These are phyloP conservation scores for Pteropus rufus DNA, from an alignment of 2,797 vertebrate species.

Conservation along the genomic window DNA sequence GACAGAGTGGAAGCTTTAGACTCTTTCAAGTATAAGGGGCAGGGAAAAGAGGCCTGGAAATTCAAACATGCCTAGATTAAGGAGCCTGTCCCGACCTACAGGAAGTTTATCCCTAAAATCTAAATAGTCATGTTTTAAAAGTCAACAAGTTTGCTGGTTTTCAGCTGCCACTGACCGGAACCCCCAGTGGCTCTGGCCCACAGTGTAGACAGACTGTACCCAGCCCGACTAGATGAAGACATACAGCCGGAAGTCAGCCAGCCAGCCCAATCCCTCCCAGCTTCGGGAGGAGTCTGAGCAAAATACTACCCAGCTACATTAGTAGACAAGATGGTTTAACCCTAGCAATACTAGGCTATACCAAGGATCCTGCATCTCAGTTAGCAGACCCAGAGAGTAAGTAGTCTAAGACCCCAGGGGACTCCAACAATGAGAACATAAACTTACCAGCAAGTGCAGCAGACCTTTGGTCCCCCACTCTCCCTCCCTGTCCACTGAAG, in stretches of 20 bases:
- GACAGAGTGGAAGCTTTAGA: slow-evolving; percentile 77
- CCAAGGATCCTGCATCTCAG: neutral
- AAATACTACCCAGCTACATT: slow-evolving; percentile 8
- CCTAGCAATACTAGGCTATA: neutral
- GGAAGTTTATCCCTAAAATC: slow-evolving; percentile 86
- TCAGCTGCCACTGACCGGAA: slow-evolving; percentile 74
- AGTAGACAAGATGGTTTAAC: slow-evolving; percentile 52
- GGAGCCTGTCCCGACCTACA: slow-evolving; percentile 81
- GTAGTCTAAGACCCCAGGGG: slow-evolving; percentile 14
- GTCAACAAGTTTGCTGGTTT: slow-evolving; percentile 82
- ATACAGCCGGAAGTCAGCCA: slow-evolving; percentile 22
- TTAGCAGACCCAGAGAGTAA: neutral
- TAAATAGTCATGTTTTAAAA: slow-evolving; percentile 85
- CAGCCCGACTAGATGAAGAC: slow-evolving; percentile 13
- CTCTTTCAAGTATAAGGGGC: slow-evolving; percentile 80
- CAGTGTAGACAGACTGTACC: slow-evolving; percentile 54
- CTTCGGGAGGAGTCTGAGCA: slow-evolving; percentile 7
- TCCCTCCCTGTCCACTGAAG: slow-evolving; percentile 65
- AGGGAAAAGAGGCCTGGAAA: slow-evolving; percentile 82
- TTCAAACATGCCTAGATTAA: slow-evolving; percentile 79
- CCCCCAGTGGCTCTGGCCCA: slow-evolving; percentile 55
- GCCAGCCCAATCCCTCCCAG: slow-evolving; percentile 25
- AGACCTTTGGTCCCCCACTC: slow-evolving; percentile 15
- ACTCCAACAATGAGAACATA: slow-evolving; percentile 40
- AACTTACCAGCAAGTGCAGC: slow-evolving; percentile 49